Conservation (phyloP, 2,888 invertebrate genomes). For the Chesias legatella region DNA sequence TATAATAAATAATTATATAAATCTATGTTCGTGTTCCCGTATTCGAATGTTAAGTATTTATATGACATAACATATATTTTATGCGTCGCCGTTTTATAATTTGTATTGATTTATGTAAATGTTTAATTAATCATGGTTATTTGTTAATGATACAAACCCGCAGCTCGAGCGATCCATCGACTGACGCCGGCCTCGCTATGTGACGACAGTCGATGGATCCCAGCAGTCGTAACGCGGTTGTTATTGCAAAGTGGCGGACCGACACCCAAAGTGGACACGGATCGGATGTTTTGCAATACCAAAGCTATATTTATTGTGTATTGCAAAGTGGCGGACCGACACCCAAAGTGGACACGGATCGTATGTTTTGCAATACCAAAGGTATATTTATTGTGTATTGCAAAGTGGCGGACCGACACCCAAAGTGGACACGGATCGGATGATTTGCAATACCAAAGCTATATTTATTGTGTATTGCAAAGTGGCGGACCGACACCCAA, state of each 20-base stretch:
- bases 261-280: too few species aligned
- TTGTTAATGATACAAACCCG: too few species aligned
- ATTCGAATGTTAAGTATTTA: conserved; percentile 42
- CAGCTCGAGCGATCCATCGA: not conserved
- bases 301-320: conserved; percentile 14
- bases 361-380: conserved; percentile 12
- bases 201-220: conserved; percentile 1
- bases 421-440: not conserved
- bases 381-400: conserved; percentile 16
- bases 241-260: conserved; percentile 5
- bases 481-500: too few species aligned
- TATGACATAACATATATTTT: conserved; percentile 36
- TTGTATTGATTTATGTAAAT: conserved; percentile 30
- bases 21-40: conserved; percentile 58
- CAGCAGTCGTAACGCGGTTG: conserved; percentile 2
- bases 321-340: too few species aligned
- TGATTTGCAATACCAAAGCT: conserved; percentile 14
- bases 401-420: too few species aligned
- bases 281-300: too few species aligned
- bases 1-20: conserved; percentile 39
- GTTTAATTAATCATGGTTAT: conserved; percentile 18
- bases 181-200: too few species aligned
- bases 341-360: not conserved
- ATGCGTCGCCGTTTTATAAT: conserved; percentile 24
- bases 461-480: conserved; percentile 16